Conservation (phyloP, 2,888 invertebrate species). For the Rhimphoctona megacephalus region DNA sequence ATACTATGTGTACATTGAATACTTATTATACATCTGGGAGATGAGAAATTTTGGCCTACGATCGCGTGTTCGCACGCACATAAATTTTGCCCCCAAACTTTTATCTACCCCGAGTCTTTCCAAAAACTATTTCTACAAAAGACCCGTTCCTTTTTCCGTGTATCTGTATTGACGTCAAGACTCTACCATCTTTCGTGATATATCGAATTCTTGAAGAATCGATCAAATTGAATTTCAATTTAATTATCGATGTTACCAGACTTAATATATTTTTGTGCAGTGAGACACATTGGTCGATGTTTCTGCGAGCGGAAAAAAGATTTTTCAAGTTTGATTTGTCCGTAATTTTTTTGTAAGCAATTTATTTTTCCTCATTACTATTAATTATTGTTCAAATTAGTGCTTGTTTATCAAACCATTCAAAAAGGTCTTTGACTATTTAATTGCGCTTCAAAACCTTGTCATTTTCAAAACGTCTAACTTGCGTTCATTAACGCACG, state of each 20-base stretch:
- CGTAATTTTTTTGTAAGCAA: neutral
- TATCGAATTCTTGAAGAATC: no score
- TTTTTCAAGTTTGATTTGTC: no score
- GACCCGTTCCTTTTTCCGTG: neutral
- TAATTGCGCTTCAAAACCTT: no score
- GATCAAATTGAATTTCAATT: neutral
- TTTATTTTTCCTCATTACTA: neutral
- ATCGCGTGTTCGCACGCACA: constrained; percentile 63
- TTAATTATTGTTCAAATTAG: no score
- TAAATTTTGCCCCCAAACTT: constrained; percentile 38
- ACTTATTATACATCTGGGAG: constrained; percentile 62
- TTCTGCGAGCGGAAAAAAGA: neutral
- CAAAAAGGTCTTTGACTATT: no score
- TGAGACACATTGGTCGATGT: neutral
- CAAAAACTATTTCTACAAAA: neutral
- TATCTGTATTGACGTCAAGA: neutral
- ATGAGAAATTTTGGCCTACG: constrained; percentile 60
- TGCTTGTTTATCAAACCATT: no score
- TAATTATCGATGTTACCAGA: neutral
- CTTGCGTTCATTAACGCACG: neutral
- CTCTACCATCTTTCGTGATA: neutral
- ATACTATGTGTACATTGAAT: constrained; percentile 18
- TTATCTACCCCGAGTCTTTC: neutral
- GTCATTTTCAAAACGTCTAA: neutral
- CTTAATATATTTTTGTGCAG: neutral